Evolutionary conservation across 37 sponge, comb jelly and placozoan species (phyloP), one percentile per base, ranked within the genome.

Genomic region (Ephydatia muelleri): DNA sequence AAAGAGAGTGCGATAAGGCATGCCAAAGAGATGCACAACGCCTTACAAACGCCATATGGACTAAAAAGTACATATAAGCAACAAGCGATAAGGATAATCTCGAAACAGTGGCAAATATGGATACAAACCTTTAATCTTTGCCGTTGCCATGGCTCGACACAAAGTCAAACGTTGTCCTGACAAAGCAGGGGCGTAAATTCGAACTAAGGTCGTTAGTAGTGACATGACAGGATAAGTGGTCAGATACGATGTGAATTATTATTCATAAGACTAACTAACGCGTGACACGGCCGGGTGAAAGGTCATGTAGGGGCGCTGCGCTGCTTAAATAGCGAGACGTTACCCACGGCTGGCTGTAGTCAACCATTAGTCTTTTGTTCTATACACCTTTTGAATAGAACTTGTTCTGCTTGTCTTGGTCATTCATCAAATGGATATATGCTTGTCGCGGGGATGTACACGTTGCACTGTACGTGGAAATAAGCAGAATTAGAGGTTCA

Each of bases 41-140:
- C n/a, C n/a, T n/a, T n/a, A n/a, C n/a, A n/a, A n/a, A n/a, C n/a
- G n/a, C n/a, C n/a, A n/a, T n/a, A n/a, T n/a, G n/a, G n/a, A n/a
- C n/a, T n/a, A n/a, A n/a, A n/a, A n/a, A n/a, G n/a, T n/a, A n/a
- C n/a, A n/a, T n/a, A n/a, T n/a, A n/a, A n/a, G n/a, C n/a, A n/a
- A n/a, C n/a, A n/a, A n/a, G n/a, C n/a, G n/a, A n/a, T n/a, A n/a
- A n/a, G n/a, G n/a, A n/a, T n/a, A n/a, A n/a, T n/a, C n/a, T n/a
- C n/a, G n/a, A n/a, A n/a, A n/a, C n/a, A n/a, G n/a, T n/a, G n/a
- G 19, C 9, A 57, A 57, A 1, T 11, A 14, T 14, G 16, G 19
- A n/a, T n/a, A n/a, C 57, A 57, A 57, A 89, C 89, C 84, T 74
- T 83, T 73, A 16, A 89, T 89, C 68, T 89, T 89, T 28, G 79